These are phyloP conservation scores for Huso huso DNA, from an alignment of 2,797 vertebrate species.

Conservation along the genomic window DNA sequence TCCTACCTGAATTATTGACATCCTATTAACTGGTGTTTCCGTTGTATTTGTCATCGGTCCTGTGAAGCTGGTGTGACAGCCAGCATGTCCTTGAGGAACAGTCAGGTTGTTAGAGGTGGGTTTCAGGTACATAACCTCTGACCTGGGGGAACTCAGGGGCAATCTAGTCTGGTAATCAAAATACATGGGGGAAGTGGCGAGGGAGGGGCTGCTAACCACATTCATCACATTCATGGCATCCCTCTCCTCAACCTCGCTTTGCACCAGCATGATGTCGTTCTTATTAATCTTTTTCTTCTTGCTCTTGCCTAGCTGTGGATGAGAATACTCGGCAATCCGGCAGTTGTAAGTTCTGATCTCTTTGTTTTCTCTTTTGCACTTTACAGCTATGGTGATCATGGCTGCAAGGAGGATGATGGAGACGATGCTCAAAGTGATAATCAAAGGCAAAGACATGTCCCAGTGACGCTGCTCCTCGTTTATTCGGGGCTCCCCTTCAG, in stretches of 20 bases:
- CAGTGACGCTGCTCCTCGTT: constrained; percentile 88
- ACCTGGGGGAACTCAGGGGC: constrained; percentile 97
- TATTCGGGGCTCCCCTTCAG: constrained; percentile 80
- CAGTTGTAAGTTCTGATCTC: constrained; percentile 98
- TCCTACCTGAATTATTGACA: constrained; percentile 99
- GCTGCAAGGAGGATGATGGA: constrained; percentile 93
- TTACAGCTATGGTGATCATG: constrained; percentile 96
- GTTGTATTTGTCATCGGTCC: constrained; percentile 91
- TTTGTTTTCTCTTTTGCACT: constrained; percentile 97
- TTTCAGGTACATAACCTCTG: constrained; percentile 99
- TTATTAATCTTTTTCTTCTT: constrained; percentile 99
- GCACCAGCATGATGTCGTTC: constrained; percentile 99
- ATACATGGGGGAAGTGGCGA: constrained; percentile 98
- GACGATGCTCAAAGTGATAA: constrained; percentile 91
- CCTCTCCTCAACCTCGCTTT: constrained; percentile 96
- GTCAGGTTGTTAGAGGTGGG: constrained; percentile 96
- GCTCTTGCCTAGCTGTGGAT: constrained; percentile 86
- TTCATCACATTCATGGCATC: constrained; percentile 99
- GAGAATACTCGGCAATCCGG: constrained; percentile 96
- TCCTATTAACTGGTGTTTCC: constrained; percentile 94
- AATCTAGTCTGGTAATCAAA: constrained; percentile 99
- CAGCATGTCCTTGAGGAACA: constrained; percentile 93
- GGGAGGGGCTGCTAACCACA: constrained; percentile 97
- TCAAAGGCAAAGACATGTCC: constrained; percentile 94
- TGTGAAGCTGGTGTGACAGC: constrained; percentile 98